These are phyloP conservation scores for Ctenicera cuprea DNA, from an alignment of 2,888 invertebrate genomes.

Conservation along the genomic window DNA sequence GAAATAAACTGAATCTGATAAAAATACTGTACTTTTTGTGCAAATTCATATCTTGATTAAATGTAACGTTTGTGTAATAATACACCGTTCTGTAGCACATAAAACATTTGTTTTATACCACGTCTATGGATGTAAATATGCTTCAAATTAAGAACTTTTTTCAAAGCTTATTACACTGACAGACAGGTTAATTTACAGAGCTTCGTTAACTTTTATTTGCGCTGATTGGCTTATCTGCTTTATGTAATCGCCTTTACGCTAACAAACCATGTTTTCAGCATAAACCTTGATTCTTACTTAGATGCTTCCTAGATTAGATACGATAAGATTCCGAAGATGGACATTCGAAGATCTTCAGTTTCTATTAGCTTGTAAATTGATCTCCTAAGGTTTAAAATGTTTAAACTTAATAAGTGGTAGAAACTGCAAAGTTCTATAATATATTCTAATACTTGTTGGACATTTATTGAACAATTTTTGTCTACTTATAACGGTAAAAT, in stretches of 20 bases:
- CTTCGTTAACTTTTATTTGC: slow-evolving; percentile 20
- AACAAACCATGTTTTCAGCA: not conserved
- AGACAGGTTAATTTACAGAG: not conserved
- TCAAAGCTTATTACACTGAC: not conserved
- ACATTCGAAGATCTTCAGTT: not conserved
- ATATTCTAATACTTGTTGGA: not conserved
- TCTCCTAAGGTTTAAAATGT: not conserved
- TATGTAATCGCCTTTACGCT: not conserved
- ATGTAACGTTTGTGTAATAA: no score
- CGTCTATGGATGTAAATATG: not conserved
- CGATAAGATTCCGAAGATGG: not conserved
- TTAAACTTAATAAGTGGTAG: no score
- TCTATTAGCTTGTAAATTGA: not conserved
- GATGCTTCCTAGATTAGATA: not conserved
- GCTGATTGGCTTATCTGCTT: slow-evolving; percentile 11
- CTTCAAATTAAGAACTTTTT: not conserved
- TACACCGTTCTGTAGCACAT: not conserved
- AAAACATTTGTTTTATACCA: not conserved
- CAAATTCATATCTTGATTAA: not conserved
- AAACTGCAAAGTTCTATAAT: not conserved
- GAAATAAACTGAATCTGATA: not conserved
- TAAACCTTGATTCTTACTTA: not conserved
- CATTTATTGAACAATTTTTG: slow-evolving; percentile 7
- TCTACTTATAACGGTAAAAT: not conserved
- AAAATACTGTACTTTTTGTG: not conserved